Percentiles rank a stretch among this genome's conserved stretches.
These are phyloP conservation scores for Lathronympha strigana DNA, from an alignment of 2,888 invertebrate genomes.

Conservation along the genomic window DNA sequence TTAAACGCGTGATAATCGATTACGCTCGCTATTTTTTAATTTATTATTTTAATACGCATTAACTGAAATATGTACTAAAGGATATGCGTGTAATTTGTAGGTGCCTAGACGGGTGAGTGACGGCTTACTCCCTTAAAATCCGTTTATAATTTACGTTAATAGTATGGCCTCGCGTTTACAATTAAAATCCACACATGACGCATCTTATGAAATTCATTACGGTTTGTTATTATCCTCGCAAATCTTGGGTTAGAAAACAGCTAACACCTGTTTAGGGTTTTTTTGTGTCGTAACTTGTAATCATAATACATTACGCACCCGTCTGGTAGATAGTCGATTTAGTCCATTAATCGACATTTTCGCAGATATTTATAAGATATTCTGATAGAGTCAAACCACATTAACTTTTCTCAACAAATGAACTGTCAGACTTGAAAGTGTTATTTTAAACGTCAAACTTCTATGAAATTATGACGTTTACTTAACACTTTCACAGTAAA, in stretches of 20 bases:
- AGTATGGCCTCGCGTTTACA: slow-evolving; percentile 24
- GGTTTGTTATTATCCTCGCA: slow-evolving; percentile 9
- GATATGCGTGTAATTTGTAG: slow-evolving; percentile 34
- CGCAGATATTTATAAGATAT: no score
- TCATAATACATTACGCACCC: background rate
- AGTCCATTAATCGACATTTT: no score
- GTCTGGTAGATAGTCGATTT: no score
- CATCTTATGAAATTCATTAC: slow-evolving; percentile 28
- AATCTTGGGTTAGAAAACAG: slow-evolving; percentile 13
- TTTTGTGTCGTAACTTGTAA: background rate
- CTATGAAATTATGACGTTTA: no score
- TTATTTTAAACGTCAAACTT: no score
- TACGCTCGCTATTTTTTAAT: slow-evolving; percentile 26
- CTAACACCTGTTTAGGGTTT: background rate
- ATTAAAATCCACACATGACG: slow-evolving; percentile 30
- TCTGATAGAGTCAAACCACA: no score
- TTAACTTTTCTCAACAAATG: no score
- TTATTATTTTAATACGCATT: slow-evolving; percentile 25
- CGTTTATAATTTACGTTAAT: slow-evolving; percentile 33
- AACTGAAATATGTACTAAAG: slow-evolving; percentile 28
- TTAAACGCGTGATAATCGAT: slow-evolving; percentile 37
- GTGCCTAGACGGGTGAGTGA: slow-evolving; percentile 38
- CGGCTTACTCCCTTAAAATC: slow-evolving; percentile 34
- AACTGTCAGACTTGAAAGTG: no score
- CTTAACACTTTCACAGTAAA: no score